These are phyloP conservation scores for Epinephelus coioides DNA, from an alignment of 2,797 vertebrate species.

Conservation along the genomic window DNA sequence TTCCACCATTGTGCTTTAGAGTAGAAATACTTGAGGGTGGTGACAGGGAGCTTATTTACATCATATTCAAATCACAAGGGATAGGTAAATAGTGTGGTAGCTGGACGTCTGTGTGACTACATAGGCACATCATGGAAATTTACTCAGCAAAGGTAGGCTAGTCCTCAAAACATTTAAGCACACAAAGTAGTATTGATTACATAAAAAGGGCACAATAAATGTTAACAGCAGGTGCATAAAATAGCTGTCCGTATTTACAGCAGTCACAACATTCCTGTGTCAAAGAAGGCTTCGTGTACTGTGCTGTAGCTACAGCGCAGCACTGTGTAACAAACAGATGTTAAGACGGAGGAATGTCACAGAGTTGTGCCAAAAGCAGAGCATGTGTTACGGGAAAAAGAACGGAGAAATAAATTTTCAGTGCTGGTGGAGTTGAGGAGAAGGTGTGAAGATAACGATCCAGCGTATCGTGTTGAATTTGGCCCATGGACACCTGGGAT, in stretches of 20 bases:
- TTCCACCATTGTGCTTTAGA: constrained; percentile 68
- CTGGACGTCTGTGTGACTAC: constrained; percentile 47
- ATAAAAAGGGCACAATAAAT: constrained; percentile 46
- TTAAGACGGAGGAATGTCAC: constrained; percentile 62
- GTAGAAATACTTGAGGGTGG: constrained; percentile 70
- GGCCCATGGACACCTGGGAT: constrained; percentile 38
- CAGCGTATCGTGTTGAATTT: constrained; percentile 65
- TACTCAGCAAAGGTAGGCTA: constrained; percentile 70
- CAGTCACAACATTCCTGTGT: constrained; percentile 65
- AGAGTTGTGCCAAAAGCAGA: constrained; percentile 53
- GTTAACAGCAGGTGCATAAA: constrained; percentile 51
- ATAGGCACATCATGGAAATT: constrained; percentile 66
- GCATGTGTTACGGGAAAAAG: constrained; percentile 25
- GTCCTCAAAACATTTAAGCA: constrained; percentile 75
- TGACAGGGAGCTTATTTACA: constrained; percentile 49
- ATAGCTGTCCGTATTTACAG: constrained; percentile 74
- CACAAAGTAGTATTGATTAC: constrained; percentile 46
- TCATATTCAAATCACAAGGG: constrained; percentile 25
- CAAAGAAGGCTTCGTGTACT: constrained; percentile 52
- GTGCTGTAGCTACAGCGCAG: constrained; percentile 9
- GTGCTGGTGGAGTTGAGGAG: constrained; percentile 61
- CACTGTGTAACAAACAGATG: constrained; percentile 34
- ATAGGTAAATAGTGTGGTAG: constrained; percentile 32
- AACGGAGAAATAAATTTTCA: constrained; percentile 31
- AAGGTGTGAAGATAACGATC: constrained; percentile 48